Base-by-base conservation (phyloP, 1,140 invertebrate genomes). In the Cepaea nemoralis region DNA sequence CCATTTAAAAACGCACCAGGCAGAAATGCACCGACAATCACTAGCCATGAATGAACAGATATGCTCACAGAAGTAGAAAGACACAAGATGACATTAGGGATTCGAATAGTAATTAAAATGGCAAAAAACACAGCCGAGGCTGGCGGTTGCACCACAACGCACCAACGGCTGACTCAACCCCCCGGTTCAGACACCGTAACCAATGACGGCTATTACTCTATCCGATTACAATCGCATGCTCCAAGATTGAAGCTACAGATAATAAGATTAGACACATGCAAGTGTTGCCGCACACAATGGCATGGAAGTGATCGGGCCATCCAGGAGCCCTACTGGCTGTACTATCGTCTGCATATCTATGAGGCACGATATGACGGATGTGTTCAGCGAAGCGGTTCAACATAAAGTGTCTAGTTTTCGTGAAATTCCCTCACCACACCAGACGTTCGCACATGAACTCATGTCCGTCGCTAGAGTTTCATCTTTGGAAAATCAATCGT, bases 331-430 rank as follows among this genome's bases (percentile, higher is more conserved):
- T 63, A 31, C 59, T 31, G 59, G 19, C 59, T 31, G n/a, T 31
- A 31, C 59, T 31, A 63, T 63, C 59, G 5, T 31, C 59, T 27
- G 59, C 59, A 63, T 63, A 63, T 63, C 59, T 63, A 63, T 63
- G 5, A 63, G 50, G 27, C 22, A 6, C 3, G 5, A 63, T n/a
- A 63, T 63, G 59, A 63, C 27, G n/a, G 27, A 63, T 63, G 59
- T 5, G 33, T 63, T 63, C 33, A 63, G 6, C 33, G 27, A 31
- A 12, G n/a, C 33, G 27, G 10, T 63, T 27, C 1, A 31, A 31
- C n/a, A n/a, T n/a, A n/a, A n/a, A n/a, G n/a, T n/a, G n/a, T n/a
- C n/a, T n/a, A n/a, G n/a, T n/a, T n/a, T n/a, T n/a, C n/a, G n/a
- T n/a, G n/a, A n/a, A n/a, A n/a, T n/a, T n/a, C n/a, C n/a, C n/a